These are phyloP conservation scores for Epinotia nisella DNA, from an alignment of 2,888 invertebrate genomes.

Conservation along the genomic window DNA sequence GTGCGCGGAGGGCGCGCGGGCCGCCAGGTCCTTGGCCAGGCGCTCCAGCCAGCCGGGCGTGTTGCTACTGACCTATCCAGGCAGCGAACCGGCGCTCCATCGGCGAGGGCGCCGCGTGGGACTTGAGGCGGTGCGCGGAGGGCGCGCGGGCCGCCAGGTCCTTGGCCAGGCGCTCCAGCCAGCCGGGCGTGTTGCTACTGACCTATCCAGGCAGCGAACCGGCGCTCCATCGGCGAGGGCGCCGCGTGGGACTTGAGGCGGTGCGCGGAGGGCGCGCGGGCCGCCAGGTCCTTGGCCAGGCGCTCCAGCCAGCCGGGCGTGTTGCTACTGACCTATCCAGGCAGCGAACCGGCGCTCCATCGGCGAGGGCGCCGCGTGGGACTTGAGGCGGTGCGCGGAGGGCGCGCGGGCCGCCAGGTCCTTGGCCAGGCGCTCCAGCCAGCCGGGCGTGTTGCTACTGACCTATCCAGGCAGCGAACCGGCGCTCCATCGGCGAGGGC, in stretches of 20 bases:
- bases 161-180: neutral
- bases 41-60: no score
- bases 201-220: slow-evolving; percentile 99
- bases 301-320: slow-evolving; percentile 63
- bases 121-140: no score
- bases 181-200: slow-evolving; percentile 29
- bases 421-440: slow-evolving; percentile 92
- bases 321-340: slow-evolving; percentile 91
- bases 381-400: slow-evolving; percentile 96
- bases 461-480: no score
- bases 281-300: slow-evolving; percentile 86
- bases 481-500: slow-evolving; percentile 83
- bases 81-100: no score
- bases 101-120: no score
- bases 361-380: slow-evolving; percentile 92
- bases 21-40: no score
- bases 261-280: slow-evolving; percentile 94
- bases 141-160: no score
- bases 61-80: no score
- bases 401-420: slow-evolving; percentile 86
- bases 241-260: slow-evolving; percentile 97
- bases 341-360: slow-evolving; percentile 93
- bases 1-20: no score
- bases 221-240: slow-evolving; percentile 85
- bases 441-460: neutral